Evolutionary conservation across 2,888 invertebrate genomes (phyloP).

Genomic region (Leptodirus hochenwartii): DNA sequence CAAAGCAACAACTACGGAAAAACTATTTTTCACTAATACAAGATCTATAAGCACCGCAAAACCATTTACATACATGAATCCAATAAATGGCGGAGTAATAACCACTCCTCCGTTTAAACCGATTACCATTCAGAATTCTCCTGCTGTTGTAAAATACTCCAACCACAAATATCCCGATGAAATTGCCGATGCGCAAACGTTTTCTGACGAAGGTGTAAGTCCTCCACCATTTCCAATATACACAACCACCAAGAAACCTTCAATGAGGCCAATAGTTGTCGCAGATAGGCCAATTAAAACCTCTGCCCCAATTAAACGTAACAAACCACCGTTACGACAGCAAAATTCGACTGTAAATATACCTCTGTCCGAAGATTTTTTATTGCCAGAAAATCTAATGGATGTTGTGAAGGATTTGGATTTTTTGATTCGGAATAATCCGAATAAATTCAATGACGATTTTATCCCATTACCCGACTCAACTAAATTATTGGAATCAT

Average conservation of each 20-base stretch:
- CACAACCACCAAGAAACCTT: constrained; percentile 1
- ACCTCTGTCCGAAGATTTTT: constrained; percentile 1
- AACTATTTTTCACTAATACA: not conserved
- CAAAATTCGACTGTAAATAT: not conserved
- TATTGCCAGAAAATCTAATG: constrained; percentile 14
- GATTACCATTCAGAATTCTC: too few relatives aligned
- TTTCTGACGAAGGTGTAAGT: not conserved
- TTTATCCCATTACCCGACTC: constrained; percentile 8
- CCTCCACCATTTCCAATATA: not conserved
- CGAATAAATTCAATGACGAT: constrained; percentile 25
- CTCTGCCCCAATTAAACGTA: too few relatives aligned
- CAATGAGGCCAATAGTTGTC: not conserved
- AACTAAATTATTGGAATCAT: too few relatives aligned
- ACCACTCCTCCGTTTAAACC: too few relatives aligned
- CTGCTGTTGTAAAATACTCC: constrained; percentile 14
- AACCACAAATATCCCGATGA: constrained; percentile 22
- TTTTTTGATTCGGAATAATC: constrained; percentile 12
- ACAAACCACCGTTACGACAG: not conserved
- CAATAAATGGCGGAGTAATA: too few relatives aligned
- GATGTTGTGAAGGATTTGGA: constrained; percentile 18
- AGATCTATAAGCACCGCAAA: constrained; percentile 5
- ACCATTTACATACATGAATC: not conserved
- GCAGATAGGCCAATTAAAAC: constrained; percentile 4
- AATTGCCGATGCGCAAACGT: not conserved
- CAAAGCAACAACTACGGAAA: constrained; percentile 11